Evolutionary conservation across 64 coral and sea anemone species (phyloP), one percentile per base, ranked within the genome.

Genomic region (Pocillopora damicornis): DNA sequence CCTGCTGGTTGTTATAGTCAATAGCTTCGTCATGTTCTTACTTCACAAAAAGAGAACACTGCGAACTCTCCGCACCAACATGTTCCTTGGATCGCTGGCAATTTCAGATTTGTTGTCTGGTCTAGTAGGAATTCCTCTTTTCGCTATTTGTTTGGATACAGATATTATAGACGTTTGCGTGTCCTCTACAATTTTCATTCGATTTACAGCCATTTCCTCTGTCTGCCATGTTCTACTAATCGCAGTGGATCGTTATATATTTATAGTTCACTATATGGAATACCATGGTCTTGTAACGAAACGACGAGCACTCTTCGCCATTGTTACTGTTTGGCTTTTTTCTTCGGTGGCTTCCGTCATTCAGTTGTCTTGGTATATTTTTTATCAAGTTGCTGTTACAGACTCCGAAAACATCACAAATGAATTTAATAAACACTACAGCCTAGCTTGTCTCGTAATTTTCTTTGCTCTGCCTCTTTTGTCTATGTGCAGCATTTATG

Each of bases 141-240:
- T 90, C 8, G 71, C 61, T 3, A 35, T 89, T 14, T 72, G 69
- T 36, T 22, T 80, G n/a, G 25, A 75, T 10, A 45, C 11, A 2
- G 22, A 30, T 9, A 61, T 23, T 8, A 36, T 76, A 15, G 6
- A 69, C 51, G 17, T 66, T 1, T 90, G 89, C 20, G 73, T 90
- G 23, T 60, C 73, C 18, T 90, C 89, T 22, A 78, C 67, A 9
- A 74, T 90, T 0, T 83, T 90, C 22, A 63, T 90, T 72, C 67
- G 89, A 60, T 90, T 90, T 35, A 90, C 78, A 1, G 79, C 89
- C 23, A 90, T 90, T 66, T 82, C 89, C 2, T 82, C 89, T 15
- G 79, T 84, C 8, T 79, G 78, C 16, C 89, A 90, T 42, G 59
- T 90, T 42, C 25, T 90, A 8, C 64, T 81, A 16, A 61, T 90